A percentile compares a stretch with the other conserved stretches of the same genome.
phyloP scores from a whole-genome alignment of 2,113 vertebrate species.

The Paedocypris sp. region DNA sequence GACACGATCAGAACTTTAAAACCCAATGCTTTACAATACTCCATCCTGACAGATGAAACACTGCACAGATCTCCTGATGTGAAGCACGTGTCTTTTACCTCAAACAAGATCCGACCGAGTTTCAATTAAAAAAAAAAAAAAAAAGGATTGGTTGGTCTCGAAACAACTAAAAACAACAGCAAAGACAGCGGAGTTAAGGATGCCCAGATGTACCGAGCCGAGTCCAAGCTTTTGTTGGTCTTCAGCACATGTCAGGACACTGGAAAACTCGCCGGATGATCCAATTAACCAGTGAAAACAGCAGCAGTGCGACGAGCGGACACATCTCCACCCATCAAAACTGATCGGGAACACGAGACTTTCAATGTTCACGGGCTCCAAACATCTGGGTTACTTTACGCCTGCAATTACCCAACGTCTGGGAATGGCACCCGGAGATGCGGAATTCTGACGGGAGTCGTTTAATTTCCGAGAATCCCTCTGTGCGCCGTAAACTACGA shows the following conservation, averaged over 20 bases:
- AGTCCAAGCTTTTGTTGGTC: no score
- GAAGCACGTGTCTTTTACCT: background rate
- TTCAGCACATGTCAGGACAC: no score
- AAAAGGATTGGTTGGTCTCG: background rate
- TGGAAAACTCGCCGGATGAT: no score
- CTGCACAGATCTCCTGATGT: background rate
- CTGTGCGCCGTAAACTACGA: no score
- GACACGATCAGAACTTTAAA: background rate
- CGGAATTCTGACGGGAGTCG: no score
- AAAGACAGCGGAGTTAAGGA: slow-evolving; percentile 20
- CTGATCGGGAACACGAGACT: background rate
- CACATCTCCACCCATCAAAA: background rate
- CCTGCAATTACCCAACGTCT: background rate
- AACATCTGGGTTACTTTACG: background rate
- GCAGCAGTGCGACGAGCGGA: background rate
- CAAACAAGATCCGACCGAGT: background rate
- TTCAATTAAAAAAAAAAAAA: no score
- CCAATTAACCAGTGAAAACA: no score
- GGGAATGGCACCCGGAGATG: no score
- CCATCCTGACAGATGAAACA: background rate
- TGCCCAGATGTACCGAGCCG: slow-evolving; percentile 10
- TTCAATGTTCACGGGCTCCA: background rate
- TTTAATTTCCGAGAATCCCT: no score
- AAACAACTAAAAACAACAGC: background rate
- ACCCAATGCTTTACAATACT: background rate